Evolutionary conservation across 2,113 vertebrate genomes (phyloP).

Genomic region (Zingel zingel): DNA sequence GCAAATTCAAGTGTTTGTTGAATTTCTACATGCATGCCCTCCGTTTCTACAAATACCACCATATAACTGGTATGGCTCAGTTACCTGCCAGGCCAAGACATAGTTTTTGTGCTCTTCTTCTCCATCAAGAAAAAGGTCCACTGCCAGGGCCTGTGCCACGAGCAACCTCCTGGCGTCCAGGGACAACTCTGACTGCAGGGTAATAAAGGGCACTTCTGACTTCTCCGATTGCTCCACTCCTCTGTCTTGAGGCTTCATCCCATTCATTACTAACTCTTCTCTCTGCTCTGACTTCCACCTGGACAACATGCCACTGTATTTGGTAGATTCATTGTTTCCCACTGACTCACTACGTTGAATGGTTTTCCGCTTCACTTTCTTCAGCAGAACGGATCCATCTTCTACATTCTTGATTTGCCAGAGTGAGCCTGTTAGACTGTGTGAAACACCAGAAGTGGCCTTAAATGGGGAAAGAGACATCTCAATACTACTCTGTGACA

Average conservation of each 20-base stretch:
- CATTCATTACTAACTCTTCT: constrained; percentile 39
- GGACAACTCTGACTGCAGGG: constrained; percentile 88
- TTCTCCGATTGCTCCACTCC: constrained; percentile 70
- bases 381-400: constrained; percentile 69
- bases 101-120: constrained; percentile 85
- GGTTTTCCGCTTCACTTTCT: constrained; percentile 72
- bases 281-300: constrained; percentile 61
- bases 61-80: not conserved
- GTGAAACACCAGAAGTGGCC: constrained; percentile 53
- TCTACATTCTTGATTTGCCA: constrained; percentile 85
- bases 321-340: constrained; percentile 46
- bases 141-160: constrained; percentile 92
- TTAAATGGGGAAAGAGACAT: constrained; percentile 9
- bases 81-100: constrained; percentile 93
- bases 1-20: not conserved
- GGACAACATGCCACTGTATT: constrained; percentile 57
- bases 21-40: not conserved
- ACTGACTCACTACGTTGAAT: constrained; percentile 85
- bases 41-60: not conserved
- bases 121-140: constrained; percentile 87
- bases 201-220: constrained; percentile 84
- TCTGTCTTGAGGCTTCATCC: not conserved
- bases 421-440: constrained; percentile 78
- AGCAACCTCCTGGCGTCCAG: constrained; percentile 87
- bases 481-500: constrained; percentile 73